Evolutionary conservation across 2,888 invertebrate species (phyloP), one percentile per base, ranked within the genome.

Genomic region (Coelopa pilipes): DNA sequence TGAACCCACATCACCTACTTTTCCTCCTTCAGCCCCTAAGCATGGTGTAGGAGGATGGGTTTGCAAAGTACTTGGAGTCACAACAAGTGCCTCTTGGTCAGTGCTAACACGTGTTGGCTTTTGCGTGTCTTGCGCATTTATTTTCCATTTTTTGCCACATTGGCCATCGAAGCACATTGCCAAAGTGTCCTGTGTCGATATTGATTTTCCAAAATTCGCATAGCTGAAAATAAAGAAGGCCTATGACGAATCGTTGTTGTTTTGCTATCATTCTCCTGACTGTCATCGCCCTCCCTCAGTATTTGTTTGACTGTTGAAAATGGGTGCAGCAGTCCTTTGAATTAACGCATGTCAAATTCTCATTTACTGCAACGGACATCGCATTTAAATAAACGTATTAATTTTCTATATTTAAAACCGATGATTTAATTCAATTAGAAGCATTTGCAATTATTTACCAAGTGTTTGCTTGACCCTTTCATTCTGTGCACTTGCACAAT

Each of bases 111-210:
- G 60, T 70, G 59, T 59, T 46, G 5, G 0, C 9, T 45, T 17
- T 65, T 71, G 66, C 66, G 24, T 66, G 72, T 45, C 72, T 72
- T 72, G 72, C 72, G 72, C 66, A 72, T 9, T 21, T 17, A 50
- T 24, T 12, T 17, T 50, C 21, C 47, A 19, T 66, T 11, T 13
- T 7, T 34, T 34, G 34, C 34, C 34, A 34, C 34, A 34, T 34
- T 34, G 2, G 34, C 34, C 2, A 34, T 7, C 34, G 7, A 34
- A 34, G 34, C 34, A 34, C 34, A 66, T 17, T 12, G 49, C 15
- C 47, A 17, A 12, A 17, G 21, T 13, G 47, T 19, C 47, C 19
- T 7, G 50, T 21, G 67, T 68, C 34, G 34, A 55, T 53, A 50
- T 70, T 60, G 70, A 70, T 70, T 70, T 60, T 46, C 49, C 59